phyloP scores from a whole-genome alignment of 2,797 vertebrate genomes.

The Chelidonichthys spinosus region DNA sequence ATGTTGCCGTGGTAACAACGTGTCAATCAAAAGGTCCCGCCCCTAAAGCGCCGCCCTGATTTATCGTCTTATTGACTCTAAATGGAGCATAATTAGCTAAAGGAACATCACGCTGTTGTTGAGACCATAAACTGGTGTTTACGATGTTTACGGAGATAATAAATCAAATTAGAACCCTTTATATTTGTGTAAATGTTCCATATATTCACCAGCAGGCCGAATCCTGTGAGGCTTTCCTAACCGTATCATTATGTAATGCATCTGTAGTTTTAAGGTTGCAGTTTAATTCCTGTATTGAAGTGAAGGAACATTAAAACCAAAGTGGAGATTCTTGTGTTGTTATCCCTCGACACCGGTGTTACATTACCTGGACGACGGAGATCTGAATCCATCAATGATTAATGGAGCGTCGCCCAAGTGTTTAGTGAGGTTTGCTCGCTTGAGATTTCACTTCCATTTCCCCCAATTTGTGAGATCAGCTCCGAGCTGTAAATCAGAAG shows the following conservation, averaged over 20 bases:
- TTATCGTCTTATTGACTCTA: too few species aligned
- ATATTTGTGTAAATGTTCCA: too few species aligned
- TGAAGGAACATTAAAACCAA: conserved; percentile 4
- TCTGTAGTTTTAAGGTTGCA: too few species aligned
- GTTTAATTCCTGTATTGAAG: background rate
- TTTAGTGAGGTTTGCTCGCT: conserved; percentile 40
- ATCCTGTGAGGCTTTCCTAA: background rate
- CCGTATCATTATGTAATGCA: background rate
- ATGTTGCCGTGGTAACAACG: too few species aligned
- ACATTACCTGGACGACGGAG: conserved; percentile 6
- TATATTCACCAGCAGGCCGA: background rate
- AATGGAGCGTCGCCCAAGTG: conserved; percentile 29
- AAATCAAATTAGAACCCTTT: too few species aligned
- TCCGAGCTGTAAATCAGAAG: conserved; percentile 41
- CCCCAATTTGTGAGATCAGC: conserved; percentile 36
- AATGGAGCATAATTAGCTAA: too few species aligned
- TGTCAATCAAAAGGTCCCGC: too few species aligned
- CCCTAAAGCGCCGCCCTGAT: too few species aligned
- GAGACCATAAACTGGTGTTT: too few species aligned
- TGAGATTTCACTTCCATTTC: conserved; percentile 38
- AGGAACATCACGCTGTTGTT: too few species aligned
- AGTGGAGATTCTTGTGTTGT: conserved; percentile 19
- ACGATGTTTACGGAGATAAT: too few species aligned
- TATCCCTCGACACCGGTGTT: conserved; percentile 1
- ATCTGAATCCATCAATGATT: conserved; percentile 42